Percentiles rank a stretch among this genome's conserved stretches.
Conservation (phyloP, 2,888 invertebrate genomes). For the Prenolepis imparis region DNA sequence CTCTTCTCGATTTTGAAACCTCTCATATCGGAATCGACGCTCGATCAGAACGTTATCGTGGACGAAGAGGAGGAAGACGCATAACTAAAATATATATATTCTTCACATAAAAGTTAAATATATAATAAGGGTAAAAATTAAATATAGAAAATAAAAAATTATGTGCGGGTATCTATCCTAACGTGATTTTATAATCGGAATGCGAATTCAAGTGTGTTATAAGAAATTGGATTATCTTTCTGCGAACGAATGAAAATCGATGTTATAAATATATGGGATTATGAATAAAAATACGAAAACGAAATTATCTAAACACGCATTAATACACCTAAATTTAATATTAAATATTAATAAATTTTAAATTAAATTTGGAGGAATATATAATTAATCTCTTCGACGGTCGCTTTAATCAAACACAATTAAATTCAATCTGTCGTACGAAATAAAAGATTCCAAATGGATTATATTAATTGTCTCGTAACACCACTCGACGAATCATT, state of each 20-base stretch:
- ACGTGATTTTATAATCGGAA: background rate
- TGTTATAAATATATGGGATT: background rate
- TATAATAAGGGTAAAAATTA: too few species aligned
- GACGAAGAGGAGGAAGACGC: conserved; percentile 70
- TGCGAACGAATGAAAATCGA: background rate
- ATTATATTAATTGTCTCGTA: background rate
- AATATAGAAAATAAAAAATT: background rate
- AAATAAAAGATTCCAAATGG: background rate
- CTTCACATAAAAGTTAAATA: background rate
- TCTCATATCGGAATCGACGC: conserved; percentile 62
- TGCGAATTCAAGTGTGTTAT: background rate
- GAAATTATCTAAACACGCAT: background rate
- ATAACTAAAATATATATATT: background rate
- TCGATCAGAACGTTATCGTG: conserved; percentile 68
- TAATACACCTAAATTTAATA: background rate
- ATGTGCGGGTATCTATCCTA: background rate
- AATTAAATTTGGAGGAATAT: conserved; percentile 7
- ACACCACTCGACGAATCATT: conserved; percentile 58
- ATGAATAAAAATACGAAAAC: background rate
- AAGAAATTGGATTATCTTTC: background rate
- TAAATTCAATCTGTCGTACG: background rate
- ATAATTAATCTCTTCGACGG: background rate
- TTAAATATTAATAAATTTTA: background rate
- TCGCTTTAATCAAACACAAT: background rate
- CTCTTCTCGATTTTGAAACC: conserved; percentile 79